These are phyloP conservation scores for Sebastes taczanowskii DNA, from an alignment of 2,797 vertebrate genomes.

Conservation along the genomic window DNA sequence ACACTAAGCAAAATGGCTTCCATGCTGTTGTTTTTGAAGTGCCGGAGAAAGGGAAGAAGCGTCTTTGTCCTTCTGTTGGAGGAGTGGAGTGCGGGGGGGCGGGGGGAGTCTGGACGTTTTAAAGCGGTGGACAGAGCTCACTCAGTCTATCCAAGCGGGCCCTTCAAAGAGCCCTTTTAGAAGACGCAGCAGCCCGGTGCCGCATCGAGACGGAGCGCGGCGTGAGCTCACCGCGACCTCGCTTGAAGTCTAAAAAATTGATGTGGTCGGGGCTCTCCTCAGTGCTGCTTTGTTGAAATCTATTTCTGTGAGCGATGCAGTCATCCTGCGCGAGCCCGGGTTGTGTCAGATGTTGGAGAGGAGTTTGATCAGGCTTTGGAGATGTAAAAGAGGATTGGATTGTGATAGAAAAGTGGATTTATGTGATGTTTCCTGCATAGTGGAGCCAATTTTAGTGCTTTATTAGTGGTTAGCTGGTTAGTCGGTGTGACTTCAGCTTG, in stretches of 20 bases:
- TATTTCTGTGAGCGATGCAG: constrained; percentile 41
- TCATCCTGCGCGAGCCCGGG: not conserved
- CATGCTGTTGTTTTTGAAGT: constrained; percentile 45
- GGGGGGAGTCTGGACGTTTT: not conserved
- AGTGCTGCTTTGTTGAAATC: constrained; percentile 34
- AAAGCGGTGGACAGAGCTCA: constrained; percentile 20
- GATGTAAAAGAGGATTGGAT: not conserved
- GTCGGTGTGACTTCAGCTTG: not conserved
- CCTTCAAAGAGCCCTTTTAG: constrained; percentile 72
- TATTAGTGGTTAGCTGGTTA: not conserved
- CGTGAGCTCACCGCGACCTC: constrained; percentile 68
- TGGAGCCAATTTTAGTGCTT: not conserved
- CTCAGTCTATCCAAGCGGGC: not conserved
- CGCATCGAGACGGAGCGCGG: constrained; percentile 41
- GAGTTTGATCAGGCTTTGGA: constrained; percentile 12
- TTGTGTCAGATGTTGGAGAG: constrained; percentile 7
- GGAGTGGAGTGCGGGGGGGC: not conserved
- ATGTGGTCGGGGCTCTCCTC: constrained; percentile 18
- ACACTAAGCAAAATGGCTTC: constrained; percentile 47
- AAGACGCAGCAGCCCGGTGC: constrained; percentile 50
- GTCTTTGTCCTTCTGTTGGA: constrained; percentile 46
- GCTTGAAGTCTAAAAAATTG: constrained; percentile 61
- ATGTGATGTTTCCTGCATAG: not conserved
- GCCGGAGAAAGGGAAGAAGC: constrained; percentile 28
- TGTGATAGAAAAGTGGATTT: not conserved